phyloP scores from a whole-genome alignment of 2,797 vertebrate species.

The Acanthurus leucopareius region DNA sequence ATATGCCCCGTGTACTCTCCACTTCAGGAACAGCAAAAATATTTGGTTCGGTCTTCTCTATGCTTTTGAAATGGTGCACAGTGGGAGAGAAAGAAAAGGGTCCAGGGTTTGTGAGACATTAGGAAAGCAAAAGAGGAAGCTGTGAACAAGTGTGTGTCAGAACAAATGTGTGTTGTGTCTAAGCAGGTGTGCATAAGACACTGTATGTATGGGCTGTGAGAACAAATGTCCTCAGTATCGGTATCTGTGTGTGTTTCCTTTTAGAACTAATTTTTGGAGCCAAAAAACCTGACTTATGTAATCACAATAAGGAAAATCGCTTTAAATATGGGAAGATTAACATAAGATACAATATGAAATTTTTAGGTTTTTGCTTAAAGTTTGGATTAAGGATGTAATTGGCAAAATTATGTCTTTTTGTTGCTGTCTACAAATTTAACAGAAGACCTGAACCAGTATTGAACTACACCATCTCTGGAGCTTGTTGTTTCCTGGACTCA shows the following conservation, averaged over 20 bases:
- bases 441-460: neutral
- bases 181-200: conserved; percentile 25
- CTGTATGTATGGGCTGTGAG: neutral
- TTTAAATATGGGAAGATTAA: neutral
- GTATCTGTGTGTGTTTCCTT: neutral
- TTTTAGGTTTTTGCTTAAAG: neutral
- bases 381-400: neutral
- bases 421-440: neutral
- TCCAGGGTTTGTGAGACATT: conserved; percentile 42
- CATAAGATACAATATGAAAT: neutral
- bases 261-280: neutral
- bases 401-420: neutral
- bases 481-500: neutral
- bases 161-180: conserved; percentile 29
- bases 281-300: neutral
- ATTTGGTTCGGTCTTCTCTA: conserved; percentile 58
- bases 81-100: conserved; percentile 36
- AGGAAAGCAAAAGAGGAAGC: conserved; percentile 37
- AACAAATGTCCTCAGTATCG: neutral
- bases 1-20: conserved; percentile 66
- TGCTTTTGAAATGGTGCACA: conserved; percentile 49
- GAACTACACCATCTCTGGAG: no score
- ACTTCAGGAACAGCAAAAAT: conserved; percentile 55
- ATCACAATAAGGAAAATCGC: neutral
- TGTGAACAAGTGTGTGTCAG: conserved; percentile 28